phyloP scores from a whole-genome alignment of 2,888 invertebrate species.

The Xestoiulus laeticollis region DNA sequence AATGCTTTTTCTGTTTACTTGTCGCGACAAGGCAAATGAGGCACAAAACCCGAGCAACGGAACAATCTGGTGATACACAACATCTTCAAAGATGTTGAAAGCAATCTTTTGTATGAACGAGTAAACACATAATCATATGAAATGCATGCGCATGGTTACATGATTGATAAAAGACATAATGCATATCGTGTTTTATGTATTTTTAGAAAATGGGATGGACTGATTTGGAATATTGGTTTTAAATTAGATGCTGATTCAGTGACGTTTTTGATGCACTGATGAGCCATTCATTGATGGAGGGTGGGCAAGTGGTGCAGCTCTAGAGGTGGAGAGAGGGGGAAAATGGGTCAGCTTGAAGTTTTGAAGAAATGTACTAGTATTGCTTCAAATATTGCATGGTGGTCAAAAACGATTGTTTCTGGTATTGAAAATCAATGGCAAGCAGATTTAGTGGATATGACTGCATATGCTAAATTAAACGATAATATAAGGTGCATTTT shows the following conservation, averaged over 20 bases:
- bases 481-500: no score
- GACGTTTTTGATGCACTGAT: background rate
- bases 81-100: background rate
- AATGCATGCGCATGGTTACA: background rate
- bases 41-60: background rate
- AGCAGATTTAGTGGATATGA: no score
- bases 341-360: no score
- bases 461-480: no score
- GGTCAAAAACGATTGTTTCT: no score
- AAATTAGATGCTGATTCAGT: background rate
- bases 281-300: no score
- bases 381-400: no score
- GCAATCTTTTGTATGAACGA: background rate
- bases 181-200: background rate
- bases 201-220: background rate
- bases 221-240: background rate
- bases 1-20: background rate
- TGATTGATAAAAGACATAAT: background rate
- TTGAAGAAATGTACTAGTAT: no score
- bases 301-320: no score
- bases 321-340: no score
- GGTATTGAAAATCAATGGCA: no score
- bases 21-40: background rate
- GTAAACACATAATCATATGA: background rate
- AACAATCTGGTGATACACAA: background rate